These are phyloP conservation scores for Turritopsis dohrnii DNA, from an alignment of 30 jellyfish, hydroid and myxozoan genomes.

Conservation along the genomic window DNA sequence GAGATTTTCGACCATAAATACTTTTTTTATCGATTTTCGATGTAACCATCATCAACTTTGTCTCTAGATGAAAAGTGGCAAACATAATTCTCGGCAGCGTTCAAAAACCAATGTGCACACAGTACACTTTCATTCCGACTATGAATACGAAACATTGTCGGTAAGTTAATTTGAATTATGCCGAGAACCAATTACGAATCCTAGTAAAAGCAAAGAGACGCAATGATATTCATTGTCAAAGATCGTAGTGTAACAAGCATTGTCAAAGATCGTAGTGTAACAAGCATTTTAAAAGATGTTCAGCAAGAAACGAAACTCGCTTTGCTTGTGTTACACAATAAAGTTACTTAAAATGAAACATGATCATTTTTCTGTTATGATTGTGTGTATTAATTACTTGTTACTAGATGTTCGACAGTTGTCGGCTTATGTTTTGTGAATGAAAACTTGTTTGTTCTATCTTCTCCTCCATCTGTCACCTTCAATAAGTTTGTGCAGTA, in stretches of 20 bases:
- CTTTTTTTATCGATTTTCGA: too few relatives aligned
- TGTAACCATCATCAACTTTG: neutral
- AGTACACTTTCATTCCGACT: neutral
- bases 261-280: too few relatives aligned
- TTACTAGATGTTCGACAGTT: neutral
- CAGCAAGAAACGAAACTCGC: too few relatives aligned
- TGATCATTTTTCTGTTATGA: neutral
- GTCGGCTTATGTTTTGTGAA: neutral
- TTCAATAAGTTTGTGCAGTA: neutral
- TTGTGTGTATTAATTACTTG: neutral
- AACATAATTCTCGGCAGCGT: neutral
- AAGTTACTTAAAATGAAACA: neutral
- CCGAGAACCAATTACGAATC: too few relatives aligned
- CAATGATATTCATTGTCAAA: too few relatives aligned
- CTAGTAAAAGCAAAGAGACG: too few relatives aligned
- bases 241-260: too few relatives aligned
- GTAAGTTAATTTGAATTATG: neutral
- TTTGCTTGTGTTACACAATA: too few relatives aligned
- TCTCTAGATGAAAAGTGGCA: neutral
- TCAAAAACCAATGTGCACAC: neutral
- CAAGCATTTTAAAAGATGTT: too few relatives aligned
- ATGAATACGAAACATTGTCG: neutral
- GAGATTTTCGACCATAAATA: too few relatives aligned
- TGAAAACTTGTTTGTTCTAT: neutral
- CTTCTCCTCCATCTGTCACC: neutral